These are phyloP conservation scores for Macaria notata DNA, from an alignment of 2,888 invertebrate species.

Conservation along the genomic window DNA sequence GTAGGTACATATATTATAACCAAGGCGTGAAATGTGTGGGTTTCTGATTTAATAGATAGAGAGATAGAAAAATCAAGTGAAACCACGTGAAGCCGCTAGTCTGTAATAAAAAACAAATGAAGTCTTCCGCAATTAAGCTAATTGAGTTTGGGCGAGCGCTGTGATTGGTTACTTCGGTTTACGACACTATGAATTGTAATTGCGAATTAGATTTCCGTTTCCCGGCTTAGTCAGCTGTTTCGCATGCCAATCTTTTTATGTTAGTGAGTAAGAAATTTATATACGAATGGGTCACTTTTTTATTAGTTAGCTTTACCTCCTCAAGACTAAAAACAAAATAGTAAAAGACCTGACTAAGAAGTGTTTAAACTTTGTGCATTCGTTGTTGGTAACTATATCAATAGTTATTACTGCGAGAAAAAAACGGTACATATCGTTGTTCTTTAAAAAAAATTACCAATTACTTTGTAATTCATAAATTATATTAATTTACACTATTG, in stretches of 20 bases:
- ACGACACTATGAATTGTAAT: constrained; percentile 62
- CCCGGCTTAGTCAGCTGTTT: constrained; percentile 21
- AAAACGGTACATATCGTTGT: neutral
- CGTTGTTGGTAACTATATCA: neutral
- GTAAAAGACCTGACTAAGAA: neutral
- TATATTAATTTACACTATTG: no score
- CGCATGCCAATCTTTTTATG: neutral
- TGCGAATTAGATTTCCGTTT: constrained; percentile 44
- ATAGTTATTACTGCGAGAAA: neutral
- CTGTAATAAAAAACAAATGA: constrained; percentile 55
- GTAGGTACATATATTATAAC: no score
- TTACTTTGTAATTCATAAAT: no score
- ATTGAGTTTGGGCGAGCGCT: constrained; percentile 52
- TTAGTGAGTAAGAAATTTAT: no score
- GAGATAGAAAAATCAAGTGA: constrained; percentile 22
- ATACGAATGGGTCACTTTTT: no score
- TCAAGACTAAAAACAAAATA: no score
- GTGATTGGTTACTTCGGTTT: constrained; percentile 56
- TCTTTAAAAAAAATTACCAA: no score
- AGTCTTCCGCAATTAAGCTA: constrained; percentile 60
- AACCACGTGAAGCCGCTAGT: constrained; percentile 35
- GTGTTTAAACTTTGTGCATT: neutral
- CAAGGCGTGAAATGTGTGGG: no score
- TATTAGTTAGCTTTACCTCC: no score
- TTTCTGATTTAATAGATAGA: no score